Evolutionary conservation across 2,797 vertebrate species (phyloP).

Genomic region (Cirrhinus molitorella): DNA sequence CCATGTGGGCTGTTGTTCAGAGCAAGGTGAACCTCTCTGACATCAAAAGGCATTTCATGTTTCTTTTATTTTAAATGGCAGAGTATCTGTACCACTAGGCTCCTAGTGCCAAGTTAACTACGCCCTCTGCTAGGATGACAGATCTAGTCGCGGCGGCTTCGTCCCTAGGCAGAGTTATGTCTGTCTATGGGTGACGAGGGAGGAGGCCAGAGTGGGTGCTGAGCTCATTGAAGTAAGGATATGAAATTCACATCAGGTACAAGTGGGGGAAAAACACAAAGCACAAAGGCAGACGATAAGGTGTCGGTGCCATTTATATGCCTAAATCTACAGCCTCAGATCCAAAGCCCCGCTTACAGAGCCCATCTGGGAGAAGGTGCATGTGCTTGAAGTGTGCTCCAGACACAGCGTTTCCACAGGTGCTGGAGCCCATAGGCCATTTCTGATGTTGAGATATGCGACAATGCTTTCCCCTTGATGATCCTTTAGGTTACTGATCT

Average conservation of each 20-base stretch:
- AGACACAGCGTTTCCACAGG: constrained; percentile 69
- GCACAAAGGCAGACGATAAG: constrained; percentile 63
- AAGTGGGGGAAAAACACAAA: constrained; percentile 66
- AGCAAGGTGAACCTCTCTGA: constrained; percentile 70
- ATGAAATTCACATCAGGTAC: constrained; percentile 66
- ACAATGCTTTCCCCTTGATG: constrained; percentile 68
- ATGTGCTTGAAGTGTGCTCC: constrained; percentile 72
- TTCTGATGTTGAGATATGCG: constrained; percentile 65
- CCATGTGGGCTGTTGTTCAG: constrained; percentile 56
- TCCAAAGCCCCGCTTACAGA: constrained; percentile 63
- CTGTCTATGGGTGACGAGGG: constrained; percentile 37
- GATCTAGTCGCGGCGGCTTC: constrained; percentile 27
- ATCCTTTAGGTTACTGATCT: constrained; percentile 73
- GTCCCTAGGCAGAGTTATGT: constrained; percentile 31
- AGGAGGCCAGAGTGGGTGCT: constrained; percentile 34
- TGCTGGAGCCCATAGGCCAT: constrained; percentile 52
- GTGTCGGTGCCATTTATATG: constrained; percentile 66
- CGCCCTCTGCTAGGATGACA: constrained; percentile 49
- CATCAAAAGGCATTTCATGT: constrained; percentile 78
- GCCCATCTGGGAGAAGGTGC: constrained; percentile 68
- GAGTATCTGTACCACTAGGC: constrained; percentile 69
- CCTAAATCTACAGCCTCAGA: constrained; percentile 70
- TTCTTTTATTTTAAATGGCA: constrained; percentile 77
- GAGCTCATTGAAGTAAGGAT: constrained; percentile 59
- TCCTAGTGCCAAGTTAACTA: constrained; percentile 64